Base-by-base conservation (phyloP, 2,113 vertebrate species). In the Cyprinodon brontotheroides region DNA sequence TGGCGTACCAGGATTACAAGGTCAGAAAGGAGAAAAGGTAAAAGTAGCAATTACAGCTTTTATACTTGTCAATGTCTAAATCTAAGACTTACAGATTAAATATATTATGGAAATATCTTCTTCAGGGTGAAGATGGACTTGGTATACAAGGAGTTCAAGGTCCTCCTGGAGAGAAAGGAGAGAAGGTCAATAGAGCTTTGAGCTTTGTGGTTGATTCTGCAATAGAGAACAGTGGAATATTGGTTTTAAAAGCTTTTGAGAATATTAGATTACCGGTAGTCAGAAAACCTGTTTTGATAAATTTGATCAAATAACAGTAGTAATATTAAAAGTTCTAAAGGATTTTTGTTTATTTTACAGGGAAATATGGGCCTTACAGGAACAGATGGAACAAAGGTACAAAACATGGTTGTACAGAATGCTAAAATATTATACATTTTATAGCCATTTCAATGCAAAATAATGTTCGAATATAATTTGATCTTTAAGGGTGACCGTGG, bases 21-120 rank as follows among this genome's bases (percentile, higher is more conserved):
- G 96, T 73, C 89, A 87, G 40, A 95, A 92, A 83, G 96, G 96
- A 75, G 92, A 94, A 60, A 95, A 95, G 94, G 96, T 96, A 81
- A 78, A 29, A 39, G 39, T 13, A 14, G 2, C 40, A 41, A 61
- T 22, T 45, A 9, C 17, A 66, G 4, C 1, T 60, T 72, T 43
- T 71, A 14, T 36, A 0, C 17, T 50, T 57, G 1, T 60, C 14
- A 45, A 45, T 3, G 37, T 47, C 43, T 29, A 65, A n/a, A 65
- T 43, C 15, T 57, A 20, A 7, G 6, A n/a, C 50, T 20, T n/a
- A 45, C 7, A 41, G 47, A 12, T 62, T 45, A 29, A 29, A 61
- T 36, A 10, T 65, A 0, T 9, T 20, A 3, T 14, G 3, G 13
- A 4, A 15, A 48, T 4, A 74, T 48, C 20, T 8, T 80, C 78